Percentiles rank a stretch among this genome's conserved stretches.
phyloP scores from a whole-genome alignment of 1,140 invertebrate species.

The Cyclargus thomasi region DNA sequence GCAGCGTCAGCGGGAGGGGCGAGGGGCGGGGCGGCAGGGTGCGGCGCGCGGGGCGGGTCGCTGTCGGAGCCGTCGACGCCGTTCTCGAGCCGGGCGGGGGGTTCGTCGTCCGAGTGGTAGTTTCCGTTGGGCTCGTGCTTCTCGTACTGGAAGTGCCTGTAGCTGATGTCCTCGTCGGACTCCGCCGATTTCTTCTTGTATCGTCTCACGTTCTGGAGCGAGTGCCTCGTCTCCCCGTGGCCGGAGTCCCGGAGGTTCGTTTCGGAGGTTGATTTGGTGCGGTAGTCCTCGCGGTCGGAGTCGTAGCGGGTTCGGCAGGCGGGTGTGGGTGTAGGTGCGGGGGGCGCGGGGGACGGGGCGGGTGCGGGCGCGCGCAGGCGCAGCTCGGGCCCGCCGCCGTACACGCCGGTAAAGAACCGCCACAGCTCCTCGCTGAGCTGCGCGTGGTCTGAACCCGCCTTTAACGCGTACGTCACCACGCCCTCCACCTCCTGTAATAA shows the following conservation, averaged over 20 bases:
- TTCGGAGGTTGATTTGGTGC: slow-evolving; percentile 56
- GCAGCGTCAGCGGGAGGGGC: slow-evolving; percentile 58
- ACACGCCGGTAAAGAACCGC: slow-evolving; percentile 88
- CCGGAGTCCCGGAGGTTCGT: slow-evolving; percentile 48
- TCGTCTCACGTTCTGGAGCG: slow-evolving; percentile 61
- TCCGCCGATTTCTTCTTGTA: slow-evolving; percentile 38
- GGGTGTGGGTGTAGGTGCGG: slow-evolving; percentile 24
- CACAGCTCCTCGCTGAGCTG: slow-evolving; percentile 90
- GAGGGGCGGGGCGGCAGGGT: slow-evolving; percentile 28
- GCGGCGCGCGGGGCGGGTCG: slow-evolving; percentile 38
- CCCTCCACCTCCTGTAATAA: slow-evolving; percentile 59
- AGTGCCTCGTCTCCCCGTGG: slow-evolving; percentile 56
- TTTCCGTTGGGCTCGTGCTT: slow-evolving; percentile 57
- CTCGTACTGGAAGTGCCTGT: slow-evolving; percentile 45
- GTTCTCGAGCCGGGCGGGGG: slow-evolving; percentile 49
- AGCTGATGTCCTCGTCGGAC: slow-evolving; percentile 54
- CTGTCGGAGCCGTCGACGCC: slow-evolving; percentile 55
- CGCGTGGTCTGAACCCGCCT: slow-evolving; percentile 85
- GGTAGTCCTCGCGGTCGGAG: slow-evolving; percentile 61
- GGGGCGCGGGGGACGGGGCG: background rate
- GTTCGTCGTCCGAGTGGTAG: slow-evolving; percentile 52
- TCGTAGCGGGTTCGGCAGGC: slow-evolving; percentile 49
- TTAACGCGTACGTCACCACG: slow-evolving; percentile 52
- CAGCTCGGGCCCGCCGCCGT: slow-evolving; percentile 91
- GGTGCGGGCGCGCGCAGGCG: slow-evolving; percentile 48